Base-by-base conservation (phyloP, 37 sponge, comb jelly and placozoan species). In the Eunapius fragilis region DNA sequence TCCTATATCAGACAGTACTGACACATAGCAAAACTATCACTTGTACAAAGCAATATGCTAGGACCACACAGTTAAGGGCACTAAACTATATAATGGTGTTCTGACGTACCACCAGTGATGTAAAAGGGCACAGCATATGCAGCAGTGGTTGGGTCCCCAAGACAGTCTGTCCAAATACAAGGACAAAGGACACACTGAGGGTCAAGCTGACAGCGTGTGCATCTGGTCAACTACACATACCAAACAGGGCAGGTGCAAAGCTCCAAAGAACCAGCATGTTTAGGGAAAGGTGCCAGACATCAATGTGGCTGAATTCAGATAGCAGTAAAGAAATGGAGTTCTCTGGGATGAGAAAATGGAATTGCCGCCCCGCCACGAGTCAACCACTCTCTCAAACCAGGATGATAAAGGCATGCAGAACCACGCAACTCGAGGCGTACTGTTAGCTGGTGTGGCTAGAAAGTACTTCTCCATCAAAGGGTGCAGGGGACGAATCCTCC, bases 231-330 rank as follows among this genome's bases (percentile, higher is more conserved):
- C 25, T 34, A 19, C 23, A 84, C 84, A 74, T 24, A 86, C 89
- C 24, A 35, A 89, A 24, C 25, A 86, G 75, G 2, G 85, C 33
- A 30, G 78, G 84, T 24, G 87, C 70, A 71, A 93, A 93, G 76
- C 82, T 93, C 84, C 84, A 93, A 2, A 93, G 76, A 13, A 89
- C 93, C 3, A 89, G 25, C 93, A 93, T 93, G 87, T 93, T 93
- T 28, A 93, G 69, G 34, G 34, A 68, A 12, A 93, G 73, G 38
- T 93, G 93, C 87, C 86, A 87, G 25, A 82, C 22, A 36, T 93
- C 87, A 2, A 83, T 69, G 71, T 93, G 93, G 68, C 93, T 93
- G 77, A 93, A 93, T 23, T 45, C 41, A 26, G 82, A 87, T 31
- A 92, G 76, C 3, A 88, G 85, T 33, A 92, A 38, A 25, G 88